Evolutionary conservation across 2,797 vertebrate genomes (phyloP).

Genomic region (Premnoplex brunnescens): DNA sequence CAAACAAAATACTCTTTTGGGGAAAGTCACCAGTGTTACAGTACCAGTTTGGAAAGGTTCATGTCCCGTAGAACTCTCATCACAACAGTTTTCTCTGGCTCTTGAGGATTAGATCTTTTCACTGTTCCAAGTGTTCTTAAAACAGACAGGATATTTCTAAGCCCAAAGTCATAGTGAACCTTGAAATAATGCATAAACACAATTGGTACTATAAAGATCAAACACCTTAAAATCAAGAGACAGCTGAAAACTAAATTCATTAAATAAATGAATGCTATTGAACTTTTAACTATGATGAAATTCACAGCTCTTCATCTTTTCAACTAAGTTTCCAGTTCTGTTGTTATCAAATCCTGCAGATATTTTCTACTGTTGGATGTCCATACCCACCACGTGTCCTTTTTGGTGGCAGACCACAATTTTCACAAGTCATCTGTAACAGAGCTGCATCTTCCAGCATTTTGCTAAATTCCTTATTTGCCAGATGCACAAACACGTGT

Average conservation of each 20-base stretch:
- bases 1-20: not conserved
- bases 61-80: conserved; percentile 89
- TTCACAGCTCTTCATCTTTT: not conserved
- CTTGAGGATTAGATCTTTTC: conserved; percentile 83
- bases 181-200: conserved; percentile 46
- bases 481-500: not conserved
- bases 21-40: not conserved
- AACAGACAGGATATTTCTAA: conserved; percentile 88
- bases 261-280: not conserved
- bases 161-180: conserved; percentile 88
- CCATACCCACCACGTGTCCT: not conserved
- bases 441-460: not conserved
- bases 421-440: not conserved
- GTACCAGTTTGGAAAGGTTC: conserved; percentile 89
- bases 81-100: conserved; percentile 83
- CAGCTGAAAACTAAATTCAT: not conserved
- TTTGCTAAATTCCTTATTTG: not conserved
- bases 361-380: not conserved
- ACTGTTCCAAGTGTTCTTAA: conserved; percentile 85
- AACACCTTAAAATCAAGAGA: not conserved
- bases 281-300: not conserved
- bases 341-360: not conserved
- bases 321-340: not conserved
- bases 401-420: not conserved
- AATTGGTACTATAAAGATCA: not conserved